Evolutionary conservation across 2,797 vertebrate species (phyloP), one percentile per base, ranked within the genome.

Genomic region (Myotis myotis): DNA sequence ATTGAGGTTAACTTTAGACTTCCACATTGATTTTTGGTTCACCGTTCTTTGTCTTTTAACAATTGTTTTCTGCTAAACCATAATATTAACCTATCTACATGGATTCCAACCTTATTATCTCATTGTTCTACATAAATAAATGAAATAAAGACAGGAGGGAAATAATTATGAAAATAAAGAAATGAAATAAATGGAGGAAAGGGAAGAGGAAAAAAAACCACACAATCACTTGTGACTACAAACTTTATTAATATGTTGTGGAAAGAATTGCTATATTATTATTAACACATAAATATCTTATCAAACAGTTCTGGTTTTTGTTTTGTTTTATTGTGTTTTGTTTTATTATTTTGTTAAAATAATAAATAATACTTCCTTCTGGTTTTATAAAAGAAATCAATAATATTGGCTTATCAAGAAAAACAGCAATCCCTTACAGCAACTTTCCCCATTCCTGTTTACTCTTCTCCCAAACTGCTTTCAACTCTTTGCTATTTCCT

Each of bases 201-300:
- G 25, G 3, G 33, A 4, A 2, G 1, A 23, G 4, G 2, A 33
- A 1, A 3, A 5, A 17, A 19, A 33, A 5, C 8, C 12, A 66
- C 25, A 6, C 8, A 76, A 55, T 0, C 15, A 28, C 44, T 64
- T n/a, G 25, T 49, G 36, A 38, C 12, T 74, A 64, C 55, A 64
- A 64, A n/a, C 60, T 66, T 66, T 66, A 66, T 19, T 66, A 66
- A 66, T 38, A 41, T 55, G 5, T 20, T 51, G 10, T 30, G 2
- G 13, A 81, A 84, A 9, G 13, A 60, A 70, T 25, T 49, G 47
- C 15, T 80, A 68, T 53, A 89, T 68, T 47, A 51, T 25, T 15
- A 81, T 5, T 33, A 93, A 64, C 20, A 15, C 41, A 8, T 62
- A 55, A 41, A 74, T 25, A 47, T 64, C 6, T 13, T 33, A 44